Conservation (phyloP, 64 coral and sea anemone genomes). For the Anthopleura sola region DNA sequence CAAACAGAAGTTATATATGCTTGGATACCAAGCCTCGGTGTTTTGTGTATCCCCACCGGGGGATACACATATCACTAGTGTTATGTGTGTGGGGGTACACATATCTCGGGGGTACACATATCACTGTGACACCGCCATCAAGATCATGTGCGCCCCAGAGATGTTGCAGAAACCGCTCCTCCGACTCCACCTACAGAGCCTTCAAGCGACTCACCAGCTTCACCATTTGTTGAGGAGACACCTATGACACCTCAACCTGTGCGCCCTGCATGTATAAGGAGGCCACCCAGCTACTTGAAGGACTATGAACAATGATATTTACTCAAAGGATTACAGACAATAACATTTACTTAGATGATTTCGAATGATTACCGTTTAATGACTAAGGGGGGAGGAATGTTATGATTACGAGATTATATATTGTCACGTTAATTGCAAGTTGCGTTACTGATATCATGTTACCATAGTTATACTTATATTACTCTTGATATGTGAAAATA, state of each 20-base stretch:
- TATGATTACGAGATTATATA: not conserved
- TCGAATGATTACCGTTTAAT: not conserved
- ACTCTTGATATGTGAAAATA: not conserved
- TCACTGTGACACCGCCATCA: too few relatives aligned
- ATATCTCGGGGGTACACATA: not conserved
- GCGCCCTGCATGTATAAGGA: not conserved
- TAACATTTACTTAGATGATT: too few relatives aligned
- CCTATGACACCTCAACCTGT: not conserved
- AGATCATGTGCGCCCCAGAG: constrained; percentile 8
- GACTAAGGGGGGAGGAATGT: constrained; percentile 4
- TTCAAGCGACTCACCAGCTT: not conserved
- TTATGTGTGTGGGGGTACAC: not conserved
- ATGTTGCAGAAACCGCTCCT: not conserved
- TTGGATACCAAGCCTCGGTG: not conserved
- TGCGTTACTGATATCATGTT: not conserved
- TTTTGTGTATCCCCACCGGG: not conserved
- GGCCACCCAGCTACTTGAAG: not conserved
- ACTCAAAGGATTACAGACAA: not conserved
- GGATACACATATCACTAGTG: not conserved
- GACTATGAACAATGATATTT: constrained; percentile 27
- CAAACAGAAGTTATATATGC: not conserved
- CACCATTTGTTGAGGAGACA: not conserved
- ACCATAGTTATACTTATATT: not conserved
- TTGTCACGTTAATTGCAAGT: not conserved
- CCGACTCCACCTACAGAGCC: not conserved